Evolutionary conservation across 2,888 invertebrate genomes (phyloP).

Genomic region (Athetis lepigone): DNA sequence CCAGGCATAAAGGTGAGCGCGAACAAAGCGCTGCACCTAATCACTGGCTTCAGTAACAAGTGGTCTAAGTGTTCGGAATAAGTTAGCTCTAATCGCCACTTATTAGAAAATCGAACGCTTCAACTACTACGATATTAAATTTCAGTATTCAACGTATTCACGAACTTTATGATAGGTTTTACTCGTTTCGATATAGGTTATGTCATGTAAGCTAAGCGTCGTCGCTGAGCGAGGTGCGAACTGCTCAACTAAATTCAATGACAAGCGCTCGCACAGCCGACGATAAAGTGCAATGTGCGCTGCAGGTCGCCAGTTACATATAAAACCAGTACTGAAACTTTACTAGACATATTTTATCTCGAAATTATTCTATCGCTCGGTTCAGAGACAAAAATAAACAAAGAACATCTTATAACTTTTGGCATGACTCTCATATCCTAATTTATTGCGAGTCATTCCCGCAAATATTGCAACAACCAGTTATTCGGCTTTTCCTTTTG

Average conservation of each 20-base stretch:
- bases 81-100: slow-evolving; percentile 65
- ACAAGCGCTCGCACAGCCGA: slow-evolving; percentile 20
- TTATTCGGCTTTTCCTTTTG: slow-evolving; percentile 42
- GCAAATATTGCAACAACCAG: slow-evolving; percentile 52
- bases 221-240: slow-evolving; percentile 32
- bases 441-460: slow-evolving; percentile 62
- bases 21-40: slow-evolving; percentile 61
- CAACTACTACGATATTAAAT: slow-evolving; percentile 54
- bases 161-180: slow-evolving; percentile 36
- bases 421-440: slow-evolving; percentile 61
- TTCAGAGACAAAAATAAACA: slow-evolving; percentile 55
- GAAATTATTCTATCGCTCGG: slow-evolving; percentile 54
- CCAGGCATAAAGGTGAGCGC: slow-evolving; percentile 45
- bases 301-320: slow-evolving; percentile 39
- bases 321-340: slow-evolving; percentile 51
- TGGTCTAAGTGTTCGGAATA: slow-evolving; percentile 59
- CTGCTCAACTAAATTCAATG: slow-evolving; percentile 39
- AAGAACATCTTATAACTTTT: slow-evolving; percentile 58
- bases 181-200: slow-evolving; percentile 24
- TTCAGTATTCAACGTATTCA: slow-evolving; percentile 47
- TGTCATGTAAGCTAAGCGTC: slow-evolving; percentile 21
- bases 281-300: slow-evolving; percentile 37
- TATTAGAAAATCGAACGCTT: slow-evolving; percentile 63
- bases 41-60: slow-evolving; percentile 54
- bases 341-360: slow-evolving; percentile 44